These are phyloP conservation scores for Microhierax caerulescens DNA, from an alignment of 2,797 vertebrate genomes.

Conservation along the genomic window DNA sequence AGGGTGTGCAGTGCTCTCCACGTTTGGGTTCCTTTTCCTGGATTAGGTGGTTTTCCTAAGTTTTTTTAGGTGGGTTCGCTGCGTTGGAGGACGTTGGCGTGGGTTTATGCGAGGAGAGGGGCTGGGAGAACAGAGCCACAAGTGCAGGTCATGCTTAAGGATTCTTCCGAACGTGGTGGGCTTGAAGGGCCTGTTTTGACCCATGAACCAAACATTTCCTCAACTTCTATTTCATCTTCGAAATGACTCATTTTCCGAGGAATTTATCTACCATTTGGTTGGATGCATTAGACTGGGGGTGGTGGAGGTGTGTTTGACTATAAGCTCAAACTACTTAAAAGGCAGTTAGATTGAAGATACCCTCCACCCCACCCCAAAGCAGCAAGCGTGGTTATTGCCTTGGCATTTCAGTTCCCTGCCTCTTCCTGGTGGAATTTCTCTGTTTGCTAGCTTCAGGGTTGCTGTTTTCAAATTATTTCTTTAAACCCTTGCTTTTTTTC, in stretches of 20 bases:
- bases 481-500: background rate
- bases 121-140: background rate
- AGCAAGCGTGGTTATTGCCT: background rate
- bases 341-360: background rate
- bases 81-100: rapidly evolving
- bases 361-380: background rate
- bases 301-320: background rate
- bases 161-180: background rate
- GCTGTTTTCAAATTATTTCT: background rate
- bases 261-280: background rate
- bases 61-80: background rate
- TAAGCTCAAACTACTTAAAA: background rate
- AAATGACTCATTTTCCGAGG: background rate
- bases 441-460: background rate
- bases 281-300: background rate
- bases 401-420: background rate
- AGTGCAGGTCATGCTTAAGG: background rate
- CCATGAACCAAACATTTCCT: background rate
- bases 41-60: background rate
- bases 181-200: background rate
- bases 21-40: background rate
- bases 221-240: background rate
- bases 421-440: background rate
- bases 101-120: background rate
- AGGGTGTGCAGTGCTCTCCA: background rate